Evolutionary conservation across 2,113 vertebrate genomes (phyloP).

Genomic region (Scopus umbretta): DNA sequence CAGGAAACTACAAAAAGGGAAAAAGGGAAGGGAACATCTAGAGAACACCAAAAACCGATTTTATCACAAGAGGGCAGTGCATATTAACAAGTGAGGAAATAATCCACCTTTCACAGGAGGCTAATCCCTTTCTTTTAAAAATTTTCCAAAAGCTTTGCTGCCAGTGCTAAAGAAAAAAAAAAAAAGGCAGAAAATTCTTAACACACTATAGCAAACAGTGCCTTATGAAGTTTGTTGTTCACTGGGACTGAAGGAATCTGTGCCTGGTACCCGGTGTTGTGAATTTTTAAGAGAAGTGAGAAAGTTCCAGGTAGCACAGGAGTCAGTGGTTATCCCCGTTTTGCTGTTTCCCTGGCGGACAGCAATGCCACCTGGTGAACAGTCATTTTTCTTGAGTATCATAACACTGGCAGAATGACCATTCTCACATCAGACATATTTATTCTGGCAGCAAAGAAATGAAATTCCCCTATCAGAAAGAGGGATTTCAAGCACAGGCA

Average conservation of each 20-base stretch:
- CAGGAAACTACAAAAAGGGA: neutral
- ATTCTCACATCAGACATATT: neutral
- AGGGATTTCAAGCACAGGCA: neutral
- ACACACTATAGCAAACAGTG: neutral
- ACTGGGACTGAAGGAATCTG: neutral
- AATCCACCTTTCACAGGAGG: neutral
- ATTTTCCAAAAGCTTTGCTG: neutral
- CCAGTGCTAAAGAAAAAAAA: neutral
- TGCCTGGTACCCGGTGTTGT: fast-evolving
- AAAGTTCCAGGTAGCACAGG: neutral
- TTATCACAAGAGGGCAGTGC: conserved; percentile 57
- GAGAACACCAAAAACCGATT: neutral
- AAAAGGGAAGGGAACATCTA: neutral
- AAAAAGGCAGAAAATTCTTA: neutral
- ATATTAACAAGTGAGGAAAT: neutral
- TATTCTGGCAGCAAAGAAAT: neutral
- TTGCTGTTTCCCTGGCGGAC: neutral
- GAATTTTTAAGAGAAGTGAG: neutral
- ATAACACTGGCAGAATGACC: neutral
- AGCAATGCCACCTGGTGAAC: neutral
- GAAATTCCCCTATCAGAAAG: neutral
- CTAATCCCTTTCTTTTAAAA: neutral
- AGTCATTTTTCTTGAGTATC: neutral
- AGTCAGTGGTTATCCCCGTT: neutral
- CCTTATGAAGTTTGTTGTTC: neutral